Percentiles rank a stretch among this genome's conserved stretches.
These are phyloP conservation scores for Eustalomyia histrio DNA, from an alignment of 2,888 invertebrate species.

Conservation along the genomic window DNA sequence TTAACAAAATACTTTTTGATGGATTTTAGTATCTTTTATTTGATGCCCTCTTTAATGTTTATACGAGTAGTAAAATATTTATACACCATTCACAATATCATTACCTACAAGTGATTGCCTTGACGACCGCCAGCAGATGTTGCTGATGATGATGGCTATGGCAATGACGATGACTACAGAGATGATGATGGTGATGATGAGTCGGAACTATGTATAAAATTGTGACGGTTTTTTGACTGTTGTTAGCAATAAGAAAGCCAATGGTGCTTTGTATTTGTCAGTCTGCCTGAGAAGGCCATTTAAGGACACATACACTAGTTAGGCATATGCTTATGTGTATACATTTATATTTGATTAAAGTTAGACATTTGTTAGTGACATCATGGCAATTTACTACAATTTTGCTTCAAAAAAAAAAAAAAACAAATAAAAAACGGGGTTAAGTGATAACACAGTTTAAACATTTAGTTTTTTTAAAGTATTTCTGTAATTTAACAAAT, in stretches of 20 bases:
- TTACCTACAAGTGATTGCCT: slow-evolving; percentile 60
- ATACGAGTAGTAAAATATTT: slow-evolving; percentile 40
- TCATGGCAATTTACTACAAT: slow-evolving; percentile 47
- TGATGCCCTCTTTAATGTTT: too few species aligned
- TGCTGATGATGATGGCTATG: slow-evolving; percentile 56
- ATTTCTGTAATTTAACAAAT: too few species aligned
- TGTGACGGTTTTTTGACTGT: slow-evolving; percentile 29
- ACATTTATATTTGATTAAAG: slow-evolving; percentile 13
- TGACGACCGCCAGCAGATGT: slow-evolving; percentile 61
- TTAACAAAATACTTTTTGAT: too few species aligned
- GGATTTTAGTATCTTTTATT: too few species aligned
- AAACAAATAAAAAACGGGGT: not conserved
- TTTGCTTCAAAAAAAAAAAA: slow-evolving; percentile 10
- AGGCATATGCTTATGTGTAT: not conserved
- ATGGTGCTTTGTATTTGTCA: slow-evolving; percentile 19
- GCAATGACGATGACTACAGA: slow-evolving; percentile 13
- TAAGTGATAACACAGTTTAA: too few species aligned
- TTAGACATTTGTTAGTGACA: slow-evolving; percentile 52
- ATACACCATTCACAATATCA: slow-evolving; percentile 51
- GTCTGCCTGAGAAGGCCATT: slow-evolving; percentile 27
- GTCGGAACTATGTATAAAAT: slow-evolving; percentile 39
- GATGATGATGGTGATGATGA: slow-evolving; percentile 5
- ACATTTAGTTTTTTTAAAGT: too few species aligned
- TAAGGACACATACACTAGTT: slow-evolving; percentile 9
- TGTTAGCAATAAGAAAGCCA: slow-evolving; percentile 35